Percentiles rank a stretch among this genome's conserved stretches.
These are phyloP conservation scores for Phyllotis vaccarum DNA, from an alignment of 2,797 vertebrate species.

Conservation along the genomic window DNA sequence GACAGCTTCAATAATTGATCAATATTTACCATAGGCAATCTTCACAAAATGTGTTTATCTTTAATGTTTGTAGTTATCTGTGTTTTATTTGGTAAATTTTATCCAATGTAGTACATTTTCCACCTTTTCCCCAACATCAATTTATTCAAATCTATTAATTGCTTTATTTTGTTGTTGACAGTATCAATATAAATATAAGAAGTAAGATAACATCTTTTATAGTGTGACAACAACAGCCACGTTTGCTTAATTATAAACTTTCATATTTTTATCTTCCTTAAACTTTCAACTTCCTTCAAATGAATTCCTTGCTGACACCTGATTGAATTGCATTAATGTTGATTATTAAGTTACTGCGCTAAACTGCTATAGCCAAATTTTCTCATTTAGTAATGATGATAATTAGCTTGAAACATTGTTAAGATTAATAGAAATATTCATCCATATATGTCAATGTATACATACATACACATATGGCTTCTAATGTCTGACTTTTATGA, in stretches of 20 bases:
- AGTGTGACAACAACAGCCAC: neutral
- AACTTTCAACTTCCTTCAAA: constrained; percentile 1
- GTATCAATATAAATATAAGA: neutral
- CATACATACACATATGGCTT: neutral
- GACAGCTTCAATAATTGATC: neutral
- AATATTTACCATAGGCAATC: neutral
- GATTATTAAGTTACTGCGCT: constrained; percentile 32
- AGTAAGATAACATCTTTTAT: neutral
- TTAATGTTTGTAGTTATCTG: neutral
- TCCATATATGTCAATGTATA: neutral
- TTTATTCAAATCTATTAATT: neutral
- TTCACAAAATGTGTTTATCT: neutral
- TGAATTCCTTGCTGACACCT: constrained; percentile 25
- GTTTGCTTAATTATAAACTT: neutral
- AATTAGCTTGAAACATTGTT: constrained; percentile 37
- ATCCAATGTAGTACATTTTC: neutral
- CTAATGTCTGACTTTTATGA: neutral
- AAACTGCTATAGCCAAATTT: constrained; percentile 36
- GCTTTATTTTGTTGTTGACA: neutral
- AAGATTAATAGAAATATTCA: neutral
- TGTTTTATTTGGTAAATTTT: neutral
- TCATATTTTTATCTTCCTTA: constrained; percentile 38
- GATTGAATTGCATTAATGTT: constrained; percentile 24
- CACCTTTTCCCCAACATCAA: neutral
- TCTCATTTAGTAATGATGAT: constrained; percentile 46